Conservation (phyloP, 2,113 vertebrate genomes). For the Nestor notabilis region DNA sequence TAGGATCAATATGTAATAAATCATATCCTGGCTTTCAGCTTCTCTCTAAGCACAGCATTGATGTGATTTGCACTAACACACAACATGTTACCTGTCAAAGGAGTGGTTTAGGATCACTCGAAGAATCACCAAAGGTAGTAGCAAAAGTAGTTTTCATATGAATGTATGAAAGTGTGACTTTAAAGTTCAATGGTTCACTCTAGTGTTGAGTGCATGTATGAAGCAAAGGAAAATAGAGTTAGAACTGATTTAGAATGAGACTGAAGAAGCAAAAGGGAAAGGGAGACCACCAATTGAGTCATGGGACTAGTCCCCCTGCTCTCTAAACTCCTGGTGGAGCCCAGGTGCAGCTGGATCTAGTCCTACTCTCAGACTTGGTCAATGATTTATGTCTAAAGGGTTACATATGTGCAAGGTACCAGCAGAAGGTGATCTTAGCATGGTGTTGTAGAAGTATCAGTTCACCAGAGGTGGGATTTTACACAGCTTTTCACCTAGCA, state of each 20-base stretch:
- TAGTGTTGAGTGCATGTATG: not conserved
- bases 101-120: not conserved
- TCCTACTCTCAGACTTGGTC: not conserved
- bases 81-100: not conserved
- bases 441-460: not conserved
- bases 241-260: not conserved
- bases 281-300: not conserved
- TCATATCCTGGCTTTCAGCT: not conserved
- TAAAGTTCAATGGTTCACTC: not conserved
- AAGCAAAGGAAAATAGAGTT: not conserved
- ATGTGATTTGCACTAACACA: too few relatives aligned
- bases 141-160: not conserved
- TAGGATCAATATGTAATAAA: not conserved
- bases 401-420: not conserved
- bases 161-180: not conserved
- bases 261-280: not conserved
- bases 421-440: not conserved
- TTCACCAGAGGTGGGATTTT: not conserved
- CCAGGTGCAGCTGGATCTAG: not conserved
- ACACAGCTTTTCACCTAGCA: not conserved
- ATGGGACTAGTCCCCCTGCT: not conserved
- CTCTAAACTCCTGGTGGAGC: not conserved
- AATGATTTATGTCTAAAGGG: not conserved
- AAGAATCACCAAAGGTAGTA: not conserved
- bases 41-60: rapidly evolving